phyloP scores from a whole-genome alignment of 2,797 vertebrate genomes.

The Hipposideros larvatus region DNA sequence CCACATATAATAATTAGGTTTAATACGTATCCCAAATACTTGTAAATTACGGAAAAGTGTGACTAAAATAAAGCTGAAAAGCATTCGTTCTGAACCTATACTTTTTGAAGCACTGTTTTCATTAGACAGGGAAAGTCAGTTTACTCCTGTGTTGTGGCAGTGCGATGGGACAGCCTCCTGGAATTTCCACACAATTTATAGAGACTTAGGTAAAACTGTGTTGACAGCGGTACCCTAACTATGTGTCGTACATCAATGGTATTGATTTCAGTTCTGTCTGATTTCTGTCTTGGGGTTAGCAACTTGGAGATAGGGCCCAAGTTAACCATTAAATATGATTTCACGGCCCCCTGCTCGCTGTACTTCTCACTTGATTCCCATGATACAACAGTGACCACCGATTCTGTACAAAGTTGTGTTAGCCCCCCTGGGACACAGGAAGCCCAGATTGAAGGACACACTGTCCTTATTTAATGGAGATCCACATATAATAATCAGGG shows the following conservation, averaged over 20 bases:
- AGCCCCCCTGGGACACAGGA: not conserved
- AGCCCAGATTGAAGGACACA: not conserved
- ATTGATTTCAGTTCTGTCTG: slow-evolving; percentile 30
- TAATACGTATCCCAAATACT: not conserved
- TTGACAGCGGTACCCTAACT: not conserved
- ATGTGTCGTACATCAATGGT: not conserved
- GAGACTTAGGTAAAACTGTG: not conserved
- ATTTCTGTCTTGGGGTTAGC: not conserved
- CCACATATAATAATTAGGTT: not conserved
- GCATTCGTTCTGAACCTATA: not conserved
- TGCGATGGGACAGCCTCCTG: not conserved
- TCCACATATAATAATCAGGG: not conserved
- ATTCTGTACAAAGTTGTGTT: not conserved
- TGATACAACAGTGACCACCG: accelerated
- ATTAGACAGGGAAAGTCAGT: not conserved
- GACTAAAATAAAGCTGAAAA: not conserved
- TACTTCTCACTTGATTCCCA: not conserved
- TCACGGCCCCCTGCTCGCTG: not conserved
- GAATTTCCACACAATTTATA: not conserved
- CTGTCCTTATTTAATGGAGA: not conserved
- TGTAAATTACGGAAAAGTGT: not conserved
- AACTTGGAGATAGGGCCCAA: not conserved
- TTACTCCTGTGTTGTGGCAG: not conserved
- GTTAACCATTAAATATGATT: not conserved
- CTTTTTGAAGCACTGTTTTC: not conserved